Evolutionary conservation across 1,140 invertebrate species (phyloP).

Genomic region (Drosophila rhopaloa): DNA sequence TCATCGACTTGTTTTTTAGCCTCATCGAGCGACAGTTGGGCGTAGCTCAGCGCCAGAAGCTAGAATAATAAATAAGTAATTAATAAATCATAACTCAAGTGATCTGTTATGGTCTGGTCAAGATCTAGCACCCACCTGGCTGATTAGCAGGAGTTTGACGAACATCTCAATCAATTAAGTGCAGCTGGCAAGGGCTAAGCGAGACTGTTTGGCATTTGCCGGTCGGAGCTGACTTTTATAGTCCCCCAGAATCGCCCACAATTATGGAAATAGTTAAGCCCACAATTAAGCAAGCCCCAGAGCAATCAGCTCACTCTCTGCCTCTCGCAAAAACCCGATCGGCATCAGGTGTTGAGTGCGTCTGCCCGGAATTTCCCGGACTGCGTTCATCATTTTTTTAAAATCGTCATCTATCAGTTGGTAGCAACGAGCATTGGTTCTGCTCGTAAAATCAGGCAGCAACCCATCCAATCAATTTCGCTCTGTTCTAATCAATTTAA

Average conservation of each 20-base stretch:
- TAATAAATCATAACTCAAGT: background rate
- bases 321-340: constrained; percentile 33
- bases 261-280: constrained; percentile 52
- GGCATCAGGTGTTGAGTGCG: constrained; percentile 45
- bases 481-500: constrained; percentile 34
- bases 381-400: constrained; percentile 20
- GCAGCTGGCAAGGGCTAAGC: constrained; percentile 1
- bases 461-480: constrained; percentile 47
- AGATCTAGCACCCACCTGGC: constrained; percentile 40
- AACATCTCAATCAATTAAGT: constrained; percentile 39
- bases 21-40: constrained; percentile 22
- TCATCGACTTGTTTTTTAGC: constrained; percentile 28
- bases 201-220: constrained; percentile 36
- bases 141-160: constrained; percentile 55
- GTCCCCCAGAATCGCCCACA: constrained; percentile 36
- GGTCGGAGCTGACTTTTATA: constrained; percentile 51
- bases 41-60: constrained; percentile 42
- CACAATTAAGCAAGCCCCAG: constrained; percentile 25
- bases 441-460: constrained; percentile 27
- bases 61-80: constrained; percentile 3
- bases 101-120: background rate
- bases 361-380: constrained; percentile 38
- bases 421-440: constrained; percentile 26
- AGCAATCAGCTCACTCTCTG: constrained; percentile 14
- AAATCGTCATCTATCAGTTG: constrained; percentile 13